Percentiles rank a stretch among this genome's conserved stretches.
Evolutionary conservation across 1,140 invertebrate species (phyloP).

Genomic region (Drosophila littoralis): DNA sequence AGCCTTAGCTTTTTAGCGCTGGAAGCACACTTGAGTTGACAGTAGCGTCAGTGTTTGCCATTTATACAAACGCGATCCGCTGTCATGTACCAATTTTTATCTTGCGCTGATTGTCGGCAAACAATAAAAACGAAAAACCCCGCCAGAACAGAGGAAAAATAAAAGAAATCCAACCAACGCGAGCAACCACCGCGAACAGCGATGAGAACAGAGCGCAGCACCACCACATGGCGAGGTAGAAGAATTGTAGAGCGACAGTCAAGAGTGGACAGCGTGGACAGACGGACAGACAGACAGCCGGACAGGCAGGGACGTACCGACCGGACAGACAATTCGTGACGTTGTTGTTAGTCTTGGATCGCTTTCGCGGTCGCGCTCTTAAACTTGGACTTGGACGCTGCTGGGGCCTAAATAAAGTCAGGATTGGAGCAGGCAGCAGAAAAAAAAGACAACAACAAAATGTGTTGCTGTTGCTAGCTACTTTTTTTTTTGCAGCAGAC

Average conservation of each 20-base stretch:
- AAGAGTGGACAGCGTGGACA: constrained; percentile 31
- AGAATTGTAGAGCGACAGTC: constrained; percentile 78
- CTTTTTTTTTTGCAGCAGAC: constrained; percentile 12
- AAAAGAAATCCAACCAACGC: constrained; percentile 6
- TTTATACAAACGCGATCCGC: constrained; percentile 84
- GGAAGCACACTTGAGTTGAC: constrained; percentile 73
- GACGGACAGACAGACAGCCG: constrained; percentile 49
- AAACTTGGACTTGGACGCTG: constrained; percentile 10
- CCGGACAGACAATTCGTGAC: constrained; percentile 81
- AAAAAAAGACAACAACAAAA: constrained; percentile 52
- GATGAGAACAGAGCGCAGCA: constrained; percentile 15
- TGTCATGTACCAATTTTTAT: constrained; percentile 84
- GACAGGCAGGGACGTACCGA: constrained; percentile 33
- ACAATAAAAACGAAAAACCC: constrained; percentile 79
- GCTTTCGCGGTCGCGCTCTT: constrained; percentile 31
- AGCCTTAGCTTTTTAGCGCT: constrained; percentile 13
- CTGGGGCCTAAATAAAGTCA: constrained; percentile 46
- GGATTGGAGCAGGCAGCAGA: constrained; percentile 16
- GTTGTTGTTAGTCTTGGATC: constrained; percentile 80
- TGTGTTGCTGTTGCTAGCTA: constrained; percentile 28
- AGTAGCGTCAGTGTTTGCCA: constrained; percentile 82
- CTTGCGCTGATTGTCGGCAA: constrained; percentile 82
- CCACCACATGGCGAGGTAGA: constrained; percentile 49
- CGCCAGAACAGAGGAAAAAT: constrained; percentile 44
- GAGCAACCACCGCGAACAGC: constrained; percentile 27